These are phyloP conservation scores for Drosophila obscura DNA, from an alignment of 1,140 invertebrate genomes.

Conservation along the genomic window DNA sequence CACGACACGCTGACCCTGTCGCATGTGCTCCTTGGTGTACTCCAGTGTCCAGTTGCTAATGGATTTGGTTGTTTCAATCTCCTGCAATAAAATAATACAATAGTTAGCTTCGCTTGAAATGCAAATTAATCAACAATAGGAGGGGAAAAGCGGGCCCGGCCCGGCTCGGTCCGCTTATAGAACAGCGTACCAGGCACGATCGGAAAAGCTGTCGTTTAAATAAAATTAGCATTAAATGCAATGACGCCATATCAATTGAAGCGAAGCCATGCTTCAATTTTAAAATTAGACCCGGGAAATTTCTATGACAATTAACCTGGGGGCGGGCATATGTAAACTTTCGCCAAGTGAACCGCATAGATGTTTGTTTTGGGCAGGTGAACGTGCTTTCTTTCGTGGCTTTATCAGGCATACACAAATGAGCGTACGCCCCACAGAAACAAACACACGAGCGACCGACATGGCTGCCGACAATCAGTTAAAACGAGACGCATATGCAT, in stretches of 20 bases:
- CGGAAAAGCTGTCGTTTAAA: conserved; percentile 26
- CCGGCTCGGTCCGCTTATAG: neutral
- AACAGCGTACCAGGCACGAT: conserved; percentile 50
- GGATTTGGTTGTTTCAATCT: conserved; percentile 43
- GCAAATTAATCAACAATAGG: conserved; percentile 40
- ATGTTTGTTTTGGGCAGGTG: too few species aligned
- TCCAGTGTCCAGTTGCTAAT: conserved; percentile 86
- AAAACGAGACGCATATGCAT: too few species aligned
- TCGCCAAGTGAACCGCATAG: too few species aligned
- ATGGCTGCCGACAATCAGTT: too few species aligned
- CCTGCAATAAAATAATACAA: conserved; percentile 34
- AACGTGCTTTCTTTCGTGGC: too few species aligned
- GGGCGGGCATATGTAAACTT: too few species aligned
- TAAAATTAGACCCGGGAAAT: conserved; percentile 34
- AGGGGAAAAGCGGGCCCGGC: neutral
- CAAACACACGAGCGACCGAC: too few species aligned
- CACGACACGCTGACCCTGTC: conserved; percentile 86
- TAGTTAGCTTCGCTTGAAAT: conserved; percentile 6
- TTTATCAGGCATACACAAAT: too few species aligned
- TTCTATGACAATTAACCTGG: neutral
- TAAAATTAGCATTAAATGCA: conserved; percentile 57
- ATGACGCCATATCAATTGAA: conserved; percentile 43
- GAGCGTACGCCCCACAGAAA: too few species aligned
- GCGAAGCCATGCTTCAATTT: neutral
- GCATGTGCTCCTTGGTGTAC: conserved; percentile 84